Evolutionary conservation across 2,113 vertebrate species (phyloP).

Genomic region (Lophochroa leadbeateri): DNA sequence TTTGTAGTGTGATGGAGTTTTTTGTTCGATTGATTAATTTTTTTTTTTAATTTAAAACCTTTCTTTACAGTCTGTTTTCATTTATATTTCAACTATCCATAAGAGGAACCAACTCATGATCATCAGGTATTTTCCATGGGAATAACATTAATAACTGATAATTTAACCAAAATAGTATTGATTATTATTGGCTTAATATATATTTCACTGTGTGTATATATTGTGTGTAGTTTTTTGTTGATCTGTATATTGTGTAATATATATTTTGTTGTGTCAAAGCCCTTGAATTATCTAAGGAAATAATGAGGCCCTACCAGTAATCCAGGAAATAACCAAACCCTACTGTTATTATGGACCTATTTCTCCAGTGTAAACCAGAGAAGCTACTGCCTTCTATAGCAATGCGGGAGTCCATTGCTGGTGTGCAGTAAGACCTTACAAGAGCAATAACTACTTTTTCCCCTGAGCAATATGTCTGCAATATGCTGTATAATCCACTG

Average conservation of each 20-base stretch:
- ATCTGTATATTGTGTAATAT: not conserved
- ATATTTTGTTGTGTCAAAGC: not conserved
- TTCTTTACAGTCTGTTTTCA: not conserved
- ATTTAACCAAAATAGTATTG: not conserved
- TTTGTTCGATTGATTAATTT: not conserved
- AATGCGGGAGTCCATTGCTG: not conserved
- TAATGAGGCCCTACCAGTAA: not conserved
- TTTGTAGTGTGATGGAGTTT: not conserved
- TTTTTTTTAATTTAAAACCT: not conserved
- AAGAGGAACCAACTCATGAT: not conserved
- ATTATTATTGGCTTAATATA: not conserved
- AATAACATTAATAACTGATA: not conserved
- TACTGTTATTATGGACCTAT: accelerated
- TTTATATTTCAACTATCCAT: not conserved
- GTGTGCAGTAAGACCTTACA: not conserved
- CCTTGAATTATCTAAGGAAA: not conserved
- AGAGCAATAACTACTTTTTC: not conserved
- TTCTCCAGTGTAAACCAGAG: not conserved
- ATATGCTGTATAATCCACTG: not conserved
- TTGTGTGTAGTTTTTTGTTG: not conserved
- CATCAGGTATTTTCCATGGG: not conserved
- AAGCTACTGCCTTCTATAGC: not conserved
- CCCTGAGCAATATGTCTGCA: not conserved
- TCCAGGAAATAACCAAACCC: not conserved
- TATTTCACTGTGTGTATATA: not conserved